Evolutionary conservation across 2,113 vertebrate species (phyloP).

Genomic region (Amphiprion ocellaris): DNA sequence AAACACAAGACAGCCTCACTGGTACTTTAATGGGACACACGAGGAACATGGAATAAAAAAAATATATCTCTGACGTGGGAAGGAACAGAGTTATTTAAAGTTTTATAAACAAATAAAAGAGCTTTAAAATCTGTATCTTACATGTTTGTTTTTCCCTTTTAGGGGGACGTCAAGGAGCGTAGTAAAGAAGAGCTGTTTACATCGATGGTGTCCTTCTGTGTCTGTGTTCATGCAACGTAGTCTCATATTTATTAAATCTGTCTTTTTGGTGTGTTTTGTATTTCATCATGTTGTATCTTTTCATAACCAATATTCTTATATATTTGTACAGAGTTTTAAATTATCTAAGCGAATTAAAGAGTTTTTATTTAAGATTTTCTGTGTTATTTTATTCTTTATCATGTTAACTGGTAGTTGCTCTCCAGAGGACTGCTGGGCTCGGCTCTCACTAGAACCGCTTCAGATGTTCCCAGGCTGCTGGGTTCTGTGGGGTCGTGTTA

Average conservation of each 20-base stretch:
- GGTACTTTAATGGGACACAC: no score
- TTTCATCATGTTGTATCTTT: constrained; percentile 6
- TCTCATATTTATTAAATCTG: background rate
- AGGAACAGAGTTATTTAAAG: no score
- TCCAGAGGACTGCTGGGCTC: background rate
- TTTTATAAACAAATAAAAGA: no score
- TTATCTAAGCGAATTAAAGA: constrained; percentile 59
- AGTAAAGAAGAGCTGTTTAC: constrained; percentile 7
- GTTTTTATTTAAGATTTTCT: constrained; percentile 24
- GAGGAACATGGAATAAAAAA: no score
- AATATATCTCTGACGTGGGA: no score
- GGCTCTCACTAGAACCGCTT: constrained; percentile 8
- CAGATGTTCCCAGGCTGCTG: constrained; percentile 40
- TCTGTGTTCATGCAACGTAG: background rate
- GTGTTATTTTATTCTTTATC: background rate
- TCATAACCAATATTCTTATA: constrained; percentile 34
- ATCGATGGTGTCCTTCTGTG: background rate
- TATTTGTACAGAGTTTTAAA: constrained; percentile 19
- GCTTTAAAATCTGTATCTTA: no score
- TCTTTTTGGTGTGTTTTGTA: background rate
- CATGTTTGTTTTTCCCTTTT: background rate
- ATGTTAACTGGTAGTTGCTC: background rate
- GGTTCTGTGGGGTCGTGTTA: constrained; percentile 25
- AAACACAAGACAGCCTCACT: no score
- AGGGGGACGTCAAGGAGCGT: constrained; percentile 33